Base-by-base conservation (phyloP, 2,113 vertebrate genomes). In the Piliocolobus tephrosceles region DNA sequence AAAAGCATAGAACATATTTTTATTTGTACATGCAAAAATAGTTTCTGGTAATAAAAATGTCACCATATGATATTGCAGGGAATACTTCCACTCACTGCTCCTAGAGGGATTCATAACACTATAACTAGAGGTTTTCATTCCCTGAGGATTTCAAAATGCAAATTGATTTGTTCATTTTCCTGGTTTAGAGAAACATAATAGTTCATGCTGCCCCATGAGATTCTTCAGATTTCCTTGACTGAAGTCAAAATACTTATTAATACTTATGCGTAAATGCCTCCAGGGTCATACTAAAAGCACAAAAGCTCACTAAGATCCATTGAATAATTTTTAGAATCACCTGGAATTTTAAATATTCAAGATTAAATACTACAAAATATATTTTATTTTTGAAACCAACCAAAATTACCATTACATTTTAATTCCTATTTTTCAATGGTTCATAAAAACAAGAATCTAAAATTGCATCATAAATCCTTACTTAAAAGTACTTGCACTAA, bases 81-180 rank as follows among this genome's bases (percentile, higher is more conserved):
- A 95, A 97, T 96, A 91, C 78, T 90, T 98, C 96, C 97, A 90
- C 58, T 96, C 0, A 40, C 68, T 95, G 25, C 35, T 97, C 92
- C 97, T 97, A 89, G 78, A 98, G 96, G 97, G 98, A 98, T 97
- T 98, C 89, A 96, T 93, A 98, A 97, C 93, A 97, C 92, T 90
- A 96, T 98, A 98, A 98, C 0, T 79, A 98, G 97, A 90, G 76
- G 5, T 94, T 97, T 94, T 90, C 83, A 11, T 93, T 98, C 98
- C 98, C 96, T 96, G 57, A 72, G 94, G 98, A 98, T 97, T 98
- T 98, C 85, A 98, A 98, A 98, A 99, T 98, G 97, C 88, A 98
- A 98, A 98, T 97, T 98, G 94, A 98, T 95, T 97, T 98, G 90
- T 93, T 98, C 96, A 64, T 93, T 97, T 97, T 95, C 52, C 86